Evolutionary conservation across 1,140 invertebrate genomes (phyloP).

Genomic region (Melanaphis sacchari): DNA sequence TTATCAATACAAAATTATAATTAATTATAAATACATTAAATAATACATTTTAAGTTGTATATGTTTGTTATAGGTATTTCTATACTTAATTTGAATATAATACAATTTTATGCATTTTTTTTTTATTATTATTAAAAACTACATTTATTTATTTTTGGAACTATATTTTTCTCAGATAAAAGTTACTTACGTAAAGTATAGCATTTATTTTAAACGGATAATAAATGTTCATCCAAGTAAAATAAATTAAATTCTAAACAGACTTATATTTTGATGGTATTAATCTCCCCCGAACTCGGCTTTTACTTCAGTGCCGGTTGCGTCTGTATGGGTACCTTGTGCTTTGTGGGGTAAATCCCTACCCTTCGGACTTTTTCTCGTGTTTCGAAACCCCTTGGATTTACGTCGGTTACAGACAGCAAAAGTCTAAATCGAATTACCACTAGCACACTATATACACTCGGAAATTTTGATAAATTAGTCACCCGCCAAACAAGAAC

Average conservation of each 20-base stretch:
- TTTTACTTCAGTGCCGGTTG: conserved; percentile 11
- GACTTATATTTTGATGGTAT: conserved; percentile 22
- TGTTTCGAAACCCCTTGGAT: background rate
- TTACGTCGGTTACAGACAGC: conserved; percentile 47
- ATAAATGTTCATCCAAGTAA: conserved; percentile 16
- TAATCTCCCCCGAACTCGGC: background rate
- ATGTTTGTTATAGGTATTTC: background rate
- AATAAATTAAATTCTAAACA: conserved; percentile 28
- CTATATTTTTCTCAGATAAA: background rate
- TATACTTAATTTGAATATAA: background rate
- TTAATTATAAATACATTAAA: background rate
- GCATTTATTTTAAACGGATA: conserved; percentile 33
- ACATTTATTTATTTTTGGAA: background rate
- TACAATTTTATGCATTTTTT: no score
- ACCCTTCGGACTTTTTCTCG: conserved; percentile 5
- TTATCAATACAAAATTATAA: background rate
- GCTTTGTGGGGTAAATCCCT: background rate
- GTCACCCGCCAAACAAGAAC: conserved; percentile 51
- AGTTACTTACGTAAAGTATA: conserved; percentile 14
- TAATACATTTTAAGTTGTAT: background rate
- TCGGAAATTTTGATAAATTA: conserved; percentile 55
- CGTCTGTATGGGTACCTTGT: background rate
- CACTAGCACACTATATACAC: background rate
- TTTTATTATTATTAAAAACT: background rate
- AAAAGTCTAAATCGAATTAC: conserved; percentile 56